Percentiles rank a stretch among this genome's conserved stretches.
phyloP scores from a whole-genome alignment of 2,888 invertebrate species.

The Augochlorella aurata region DNA sequence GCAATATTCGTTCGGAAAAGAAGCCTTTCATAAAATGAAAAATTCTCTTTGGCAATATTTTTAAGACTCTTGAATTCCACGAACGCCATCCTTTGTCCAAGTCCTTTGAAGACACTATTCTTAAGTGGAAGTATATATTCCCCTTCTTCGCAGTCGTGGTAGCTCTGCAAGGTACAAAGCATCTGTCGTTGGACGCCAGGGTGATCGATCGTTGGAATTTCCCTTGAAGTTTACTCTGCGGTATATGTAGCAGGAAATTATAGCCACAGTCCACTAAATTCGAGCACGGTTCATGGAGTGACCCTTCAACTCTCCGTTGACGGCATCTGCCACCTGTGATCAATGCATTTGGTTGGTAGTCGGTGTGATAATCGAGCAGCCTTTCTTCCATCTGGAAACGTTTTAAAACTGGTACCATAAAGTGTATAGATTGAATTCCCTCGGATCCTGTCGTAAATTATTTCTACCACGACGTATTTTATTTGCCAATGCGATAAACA shows the following conservation, averaged over 20 bases:
- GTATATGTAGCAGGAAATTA: background rate
- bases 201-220: constrained; percentile 20
- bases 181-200: background rate
- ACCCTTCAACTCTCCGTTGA: background rate
- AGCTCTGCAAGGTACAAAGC: background rate
- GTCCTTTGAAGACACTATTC: background rate
- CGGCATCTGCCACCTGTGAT: background rate
- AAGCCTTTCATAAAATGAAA: background rate
- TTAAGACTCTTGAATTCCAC: background rate
- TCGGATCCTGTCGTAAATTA: background rate
- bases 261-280: background rate
- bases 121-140: background rate
- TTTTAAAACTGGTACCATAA: no score
- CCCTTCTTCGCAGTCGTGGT: background rate
- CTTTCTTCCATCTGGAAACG: no score
- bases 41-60: background rate
- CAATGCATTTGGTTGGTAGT: background rate
- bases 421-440: no score
- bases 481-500: background rate
- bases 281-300: background rate
- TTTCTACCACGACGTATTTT: background rate
- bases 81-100: background rate
- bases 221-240: background rate
- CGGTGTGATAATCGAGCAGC: background rate
- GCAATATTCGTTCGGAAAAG: background rate